phyloP scores from a whole-genome alignment of 2,888 invertebrate species.

The Exephanes ischioxanthus region DNA sequence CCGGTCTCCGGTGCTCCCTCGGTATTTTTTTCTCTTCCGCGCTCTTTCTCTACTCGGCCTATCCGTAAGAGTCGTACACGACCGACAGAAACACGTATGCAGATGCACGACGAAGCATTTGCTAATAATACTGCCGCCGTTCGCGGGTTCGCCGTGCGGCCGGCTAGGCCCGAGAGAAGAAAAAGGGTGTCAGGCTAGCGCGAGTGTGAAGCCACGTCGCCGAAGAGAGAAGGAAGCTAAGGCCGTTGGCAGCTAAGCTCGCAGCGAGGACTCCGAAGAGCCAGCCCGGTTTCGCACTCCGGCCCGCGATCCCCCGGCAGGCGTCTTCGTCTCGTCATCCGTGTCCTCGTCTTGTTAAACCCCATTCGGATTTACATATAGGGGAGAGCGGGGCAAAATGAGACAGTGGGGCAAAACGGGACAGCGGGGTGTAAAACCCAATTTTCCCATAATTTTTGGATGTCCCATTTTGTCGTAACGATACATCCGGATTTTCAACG shows the following conservation, averaged over 20 bases:
- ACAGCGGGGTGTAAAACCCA: too few species aligned
- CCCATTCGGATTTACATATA: slow-evolving; percentile 1
- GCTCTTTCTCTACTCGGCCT: slow-evolving; percentile 66
- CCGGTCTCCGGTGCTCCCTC: slow-evolving; percentile 51
- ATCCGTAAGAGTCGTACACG: slow-evolving; percentile 71
- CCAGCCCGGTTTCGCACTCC: background rate
- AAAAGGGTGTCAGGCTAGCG: slow-evolving; percentile 75
- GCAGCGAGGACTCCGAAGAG: background rate
- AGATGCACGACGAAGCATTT: slow-evolving; percentile 64
- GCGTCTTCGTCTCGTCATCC: background rate
- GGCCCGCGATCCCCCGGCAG: background rate
- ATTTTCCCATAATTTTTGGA: too few species aligned
- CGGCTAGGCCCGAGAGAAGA: slow-evolving; percentile 74
- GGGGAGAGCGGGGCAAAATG: too few species aligned
- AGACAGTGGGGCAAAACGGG: too few species aligned
- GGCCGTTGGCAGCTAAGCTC: slow-evolving; percentile 14
- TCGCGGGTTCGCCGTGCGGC: slow-evolving; percentile 41
- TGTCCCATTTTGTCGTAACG: too few species aligned
- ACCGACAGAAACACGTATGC: slow-evolving; percentile 25
- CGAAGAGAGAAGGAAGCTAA: background rate
- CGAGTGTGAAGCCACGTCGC: slow-evolving; percentile 17
- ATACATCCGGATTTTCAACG: too few species aligned
- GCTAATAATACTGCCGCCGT: slow-evolving; percentile 78
- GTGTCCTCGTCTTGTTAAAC: background rate
- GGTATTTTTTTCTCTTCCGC: slow-evolving; percentile 20